Percentiles rank a stretch among this genome's conserved stretches.
Evolutionary conservation across 2,888 invertebrate genomes (phyloP).

Genomic region (Diabrotica balteata): DNA sequence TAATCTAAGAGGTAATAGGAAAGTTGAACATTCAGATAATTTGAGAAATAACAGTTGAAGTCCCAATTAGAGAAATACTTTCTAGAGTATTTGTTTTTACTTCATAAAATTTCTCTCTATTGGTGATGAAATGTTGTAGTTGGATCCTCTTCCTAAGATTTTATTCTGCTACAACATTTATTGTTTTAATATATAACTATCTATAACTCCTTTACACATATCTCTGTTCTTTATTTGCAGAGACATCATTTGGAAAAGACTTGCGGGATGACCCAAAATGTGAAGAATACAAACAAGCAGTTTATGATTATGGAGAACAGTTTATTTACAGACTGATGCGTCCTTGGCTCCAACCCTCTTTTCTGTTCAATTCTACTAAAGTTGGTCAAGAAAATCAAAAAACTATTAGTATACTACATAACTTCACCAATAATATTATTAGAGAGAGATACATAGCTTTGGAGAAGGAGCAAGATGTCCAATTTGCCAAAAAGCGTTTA

Average conservation of each 20-base stretch:
- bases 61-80: too few species aligned
- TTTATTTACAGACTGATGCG: slow-evolving; percentile 2
- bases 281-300: not conserved
- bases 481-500: slow-evolving; percentile 48
- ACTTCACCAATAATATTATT: slow-evolving; percentile 32
- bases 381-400: not conserved
- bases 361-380: not conserved
- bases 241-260: slow-evolving; percentile 5
- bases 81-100: too few species aligned
- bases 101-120: too few species aligned
- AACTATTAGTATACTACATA: slow-evolving; percentile 23
- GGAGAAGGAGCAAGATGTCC: not conserved
- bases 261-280: not conserved
- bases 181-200: too few species aligned
- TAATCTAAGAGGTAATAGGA: too few species aligned
- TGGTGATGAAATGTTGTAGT: too few species aligned
- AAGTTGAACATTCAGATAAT: too few species aligned
- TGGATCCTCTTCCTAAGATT: too few species aligned
- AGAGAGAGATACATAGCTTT: slow-evolving; percentile 23
- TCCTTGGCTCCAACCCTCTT: not conserved
- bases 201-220: too few species aligned
- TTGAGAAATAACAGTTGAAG: too few species aligned
- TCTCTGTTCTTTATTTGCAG: not conserved
- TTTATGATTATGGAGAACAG: slow-evolving; percentile 5
- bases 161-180: too few species aligned